Conservation (phyloP, 1,140 invertebrate species). For the Saccostrea cuccullata region DNA sequence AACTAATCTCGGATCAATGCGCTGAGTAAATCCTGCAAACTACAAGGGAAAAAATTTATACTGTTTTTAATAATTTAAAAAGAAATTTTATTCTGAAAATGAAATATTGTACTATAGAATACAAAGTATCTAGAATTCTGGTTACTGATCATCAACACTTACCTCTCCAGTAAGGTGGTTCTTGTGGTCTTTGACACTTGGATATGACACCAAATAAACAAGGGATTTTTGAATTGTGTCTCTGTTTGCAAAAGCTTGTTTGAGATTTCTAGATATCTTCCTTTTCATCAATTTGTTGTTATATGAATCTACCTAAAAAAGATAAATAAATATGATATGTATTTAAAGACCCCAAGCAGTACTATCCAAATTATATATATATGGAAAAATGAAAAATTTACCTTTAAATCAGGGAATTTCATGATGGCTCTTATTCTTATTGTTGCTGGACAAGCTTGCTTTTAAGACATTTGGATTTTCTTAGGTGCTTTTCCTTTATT, state of each 20-base stretch:
- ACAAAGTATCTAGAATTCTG: not conserved
- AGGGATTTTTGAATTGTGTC: not conserved
- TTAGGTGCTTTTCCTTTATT: not conserved
- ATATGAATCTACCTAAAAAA: not conserved
- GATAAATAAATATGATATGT: not conserved
- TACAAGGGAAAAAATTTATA: not conserved
- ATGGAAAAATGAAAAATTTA: not conserved
- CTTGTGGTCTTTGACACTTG: not conserved
- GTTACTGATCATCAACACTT: not conserved
- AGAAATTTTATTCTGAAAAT: not conserved
- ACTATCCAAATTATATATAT: not conserved
- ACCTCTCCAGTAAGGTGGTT: not conserved
- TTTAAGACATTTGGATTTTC: not conserved
- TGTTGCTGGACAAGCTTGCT: not conserved
- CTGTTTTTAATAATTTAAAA: not conserved
- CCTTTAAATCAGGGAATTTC: not conserved
- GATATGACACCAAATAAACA: not conserved
- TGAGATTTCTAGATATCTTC: not conserved
- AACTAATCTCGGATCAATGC: not conserved
- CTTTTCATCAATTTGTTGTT: not conserved
- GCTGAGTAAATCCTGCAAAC: conserved; percentile 29
- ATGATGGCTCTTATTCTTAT: not conserved
- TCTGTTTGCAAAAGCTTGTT: not conserved
- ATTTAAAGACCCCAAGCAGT: not conserved
- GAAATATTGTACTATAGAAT: not conserved